Conservation (phyloP, 2,113 vertebrate genomes). For the Elephantulus edwardii region DNA sequence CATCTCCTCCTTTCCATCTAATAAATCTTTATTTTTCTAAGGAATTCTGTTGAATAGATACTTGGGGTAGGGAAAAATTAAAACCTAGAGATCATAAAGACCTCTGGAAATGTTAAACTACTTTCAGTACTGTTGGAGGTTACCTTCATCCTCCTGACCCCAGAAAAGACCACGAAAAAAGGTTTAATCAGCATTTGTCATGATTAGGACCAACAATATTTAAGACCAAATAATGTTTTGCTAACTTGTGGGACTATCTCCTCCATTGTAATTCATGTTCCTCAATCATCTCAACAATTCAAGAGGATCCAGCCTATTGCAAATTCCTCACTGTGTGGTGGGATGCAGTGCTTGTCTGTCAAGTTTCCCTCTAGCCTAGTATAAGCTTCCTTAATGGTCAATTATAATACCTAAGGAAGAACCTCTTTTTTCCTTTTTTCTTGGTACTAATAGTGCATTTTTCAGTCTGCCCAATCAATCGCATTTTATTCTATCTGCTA, state of each 20-base stretch:
- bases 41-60: not conserved
- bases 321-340: not conserved
- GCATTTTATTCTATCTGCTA: not conserved
- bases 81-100: not conserved
- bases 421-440: not conserved
- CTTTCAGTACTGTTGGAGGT: not conserved
- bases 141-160: not conserved
- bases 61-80: not conserved
- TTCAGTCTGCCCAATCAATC: not conserved
- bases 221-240: not conserved
- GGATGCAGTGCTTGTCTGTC: not conserved
- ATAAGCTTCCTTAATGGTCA: not conserved
- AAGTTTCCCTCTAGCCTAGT: not conserved
- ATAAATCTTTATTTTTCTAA: not conserved
- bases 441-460: not conserved
- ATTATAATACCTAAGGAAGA: not conserved
- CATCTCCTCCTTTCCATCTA: not conserved
- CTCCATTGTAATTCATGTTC: not conserved
- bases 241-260: not conserved
- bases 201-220: not conserved
- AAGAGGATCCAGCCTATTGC: not conserved
- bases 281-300: not conserved
- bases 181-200: conserved; percentile 27
- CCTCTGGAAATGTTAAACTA: not conserved
- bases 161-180: not conserved